Conservation (phyloP, 2,113 vertebrate species). For the Anthoscopus minutus region DNA sequence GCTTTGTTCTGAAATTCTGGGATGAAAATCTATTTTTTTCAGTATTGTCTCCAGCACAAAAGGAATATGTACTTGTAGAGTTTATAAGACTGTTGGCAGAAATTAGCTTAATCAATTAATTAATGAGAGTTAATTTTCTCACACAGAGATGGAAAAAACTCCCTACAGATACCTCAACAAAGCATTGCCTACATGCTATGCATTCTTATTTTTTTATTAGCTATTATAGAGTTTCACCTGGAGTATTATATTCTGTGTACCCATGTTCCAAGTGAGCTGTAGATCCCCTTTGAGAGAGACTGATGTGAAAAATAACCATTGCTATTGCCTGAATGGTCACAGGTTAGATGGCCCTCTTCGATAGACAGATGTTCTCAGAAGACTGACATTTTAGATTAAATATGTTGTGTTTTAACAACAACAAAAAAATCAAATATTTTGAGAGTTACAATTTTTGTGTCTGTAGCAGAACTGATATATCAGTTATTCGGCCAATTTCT, state of each 20-base stretch:
- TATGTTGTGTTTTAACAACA: neutral
- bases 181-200: neutral
- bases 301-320: neutral
- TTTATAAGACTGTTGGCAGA: neutral
- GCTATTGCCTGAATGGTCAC: neutral
- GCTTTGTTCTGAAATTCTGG: neutral
- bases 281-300: neutral
- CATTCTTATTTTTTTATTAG: neutral
- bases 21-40: neutral
- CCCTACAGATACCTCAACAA: neutral
- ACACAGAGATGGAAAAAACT: neutral
- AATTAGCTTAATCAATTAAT: neutral
- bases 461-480: neutral
- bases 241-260: neutral
- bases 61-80: neutral
- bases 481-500: neutral
- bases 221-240: neutral
- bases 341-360: neutral
- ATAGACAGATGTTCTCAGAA: neutral
- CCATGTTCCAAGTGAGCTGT: neutral
- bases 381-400: neutral
- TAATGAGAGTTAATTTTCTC: neutral
- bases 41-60: neutral
- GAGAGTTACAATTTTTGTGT: neutral
- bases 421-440: neutral